A percentile compares a stretch with the other conserved stretches of the same genome.
Conservation (phyloP, 1,140 invertebrate genomes). For the Macrotrachela quadricornifera region DNA sequence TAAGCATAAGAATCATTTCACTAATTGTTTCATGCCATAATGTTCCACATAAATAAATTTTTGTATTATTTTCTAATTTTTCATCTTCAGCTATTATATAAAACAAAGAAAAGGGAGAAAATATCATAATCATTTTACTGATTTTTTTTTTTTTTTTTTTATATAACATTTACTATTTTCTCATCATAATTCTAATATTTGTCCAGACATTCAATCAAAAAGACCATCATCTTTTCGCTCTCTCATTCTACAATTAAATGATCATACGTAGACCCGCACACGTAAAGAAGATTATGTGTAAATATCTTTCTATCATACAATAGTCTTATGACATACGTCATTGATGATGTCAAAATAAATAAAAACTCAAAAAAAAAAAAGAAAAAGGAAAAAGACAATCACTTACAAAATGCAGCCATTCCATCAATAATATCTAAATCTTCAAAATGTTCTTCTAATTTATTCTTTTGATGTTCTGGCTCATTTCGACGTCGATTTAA, state of each 20-base stretch:
- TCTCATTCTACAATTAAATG: too few species aligned
- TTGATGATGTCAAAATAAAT: too few species aligned
- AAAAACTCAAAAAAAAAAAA: too few species aligned
- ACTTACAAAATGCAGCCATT: conserved; percentile 5
- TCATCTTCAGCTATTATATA: neutral
- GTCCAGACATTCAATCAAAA: conserved; percentile 11
- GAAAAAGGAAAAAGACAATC: too few species aligned
- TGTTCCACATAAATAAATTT: conserved; percentile 25
- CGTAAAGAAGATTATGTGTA: too few species aligned
- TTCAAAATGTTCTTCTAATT: conserved; percentile 8
- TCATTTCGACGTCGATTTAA: conserved; percentile 75
- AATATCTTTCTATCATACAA: too few species aligned
- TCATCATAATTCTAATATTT: conserved; percentile 11
- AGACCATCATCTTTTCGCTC: conserved; percentile 10
- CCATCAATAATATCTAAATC: conserved; percentile 11
- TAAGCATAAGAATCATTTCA: conserved; percentile 34
- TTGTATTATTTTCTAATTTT: conserved; percentile 15
- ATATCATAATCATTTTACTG: too few species aligned
- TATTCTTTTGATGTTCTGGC: conserved; percentile 32
- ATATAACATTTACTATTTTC: neutral
- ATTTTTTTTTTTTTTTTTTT: too few species aligned
- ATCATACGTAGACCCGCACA: too few species aligned
- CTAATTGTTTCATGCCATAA: conserved; percentile 26
- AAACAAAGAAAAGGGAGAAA: neutral
- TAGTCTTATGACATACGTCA: too few species aligned